Evolutionary conservation across 2,113 vertebrate species (phyloP).

Genomic region (Scomber japonicus): DNA sequence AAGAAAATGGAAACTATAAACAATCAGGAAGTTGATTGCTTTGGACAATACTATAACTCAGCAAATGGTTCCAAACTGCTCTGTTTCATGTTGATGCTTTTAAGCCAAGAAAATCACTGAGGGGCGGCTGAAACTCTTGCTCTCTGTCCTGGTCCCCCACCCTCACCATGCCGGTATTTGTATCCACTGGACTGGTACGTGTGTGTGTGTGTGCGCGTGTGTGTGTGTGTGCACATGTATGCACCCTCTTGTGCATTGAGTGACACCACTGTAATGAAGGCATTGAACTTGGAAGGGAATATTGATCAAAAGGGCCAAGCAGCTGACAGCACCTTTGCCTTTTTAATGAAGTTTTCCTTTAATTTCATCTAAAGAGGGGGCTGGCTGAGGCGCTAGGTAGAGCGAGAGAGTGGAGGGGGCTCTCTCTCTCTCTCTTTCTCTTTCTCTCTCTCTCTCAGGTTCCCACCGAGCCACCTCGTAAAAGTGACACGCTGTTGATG

Average conservation of each 20-base stretch:
- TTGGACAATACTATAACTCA: conserved; percentile 66
- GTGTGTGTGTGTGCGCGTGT: conserved; percentile 33
- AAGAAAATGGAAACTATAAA: conserved; percentile 75
- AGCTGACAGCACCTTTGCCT: conserved; percentile 69
- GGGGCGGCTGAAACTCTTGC: conserved; percentile 31
- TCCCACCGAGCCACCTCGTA: conserved; percentile 85
- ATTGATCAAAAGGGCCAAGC: conserved; percentile 78
- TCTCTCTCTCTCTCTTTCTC: conserved; percentile 48
- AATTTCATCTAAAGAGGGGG: conserved; percentile 72
- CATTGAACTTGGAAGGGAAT: conserved; percentile 61
- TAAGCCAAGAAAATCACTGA: conserved; percentile 46
- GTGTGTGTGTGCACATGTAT: neutral
- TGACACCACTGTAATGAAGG: conserved; percentile 66
- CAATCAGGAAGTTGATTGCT: conserved; percentile 70
- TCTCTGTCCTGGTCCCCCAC: conserved; percentile 15
- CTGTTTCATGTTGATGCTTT: conserved; percentile 59
- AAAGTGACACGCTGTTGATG: conserved; percentile 84
- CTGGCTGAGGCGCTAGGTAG: conserved; percentile 61
- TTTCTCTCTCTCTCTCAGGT: conserved; percentile 62
- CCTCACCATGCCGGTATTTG: conserved; percentile 21
- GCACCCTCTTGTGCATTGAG: conserved; percentile 5
- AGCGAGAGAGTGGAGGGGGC: conserved; percentile 43
- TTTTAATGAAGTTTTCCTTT: conserved; percentile 79
- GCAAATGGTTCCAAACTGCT: conserved; percentile 52
- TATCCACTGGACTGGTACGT: neutral